Percentiles rank a stretch among this genome's conserved stretches.
phyloP scores from a whole-genome alignment of 2,113 vertebrate genomes.

The Xenopus borealis region DNA sequence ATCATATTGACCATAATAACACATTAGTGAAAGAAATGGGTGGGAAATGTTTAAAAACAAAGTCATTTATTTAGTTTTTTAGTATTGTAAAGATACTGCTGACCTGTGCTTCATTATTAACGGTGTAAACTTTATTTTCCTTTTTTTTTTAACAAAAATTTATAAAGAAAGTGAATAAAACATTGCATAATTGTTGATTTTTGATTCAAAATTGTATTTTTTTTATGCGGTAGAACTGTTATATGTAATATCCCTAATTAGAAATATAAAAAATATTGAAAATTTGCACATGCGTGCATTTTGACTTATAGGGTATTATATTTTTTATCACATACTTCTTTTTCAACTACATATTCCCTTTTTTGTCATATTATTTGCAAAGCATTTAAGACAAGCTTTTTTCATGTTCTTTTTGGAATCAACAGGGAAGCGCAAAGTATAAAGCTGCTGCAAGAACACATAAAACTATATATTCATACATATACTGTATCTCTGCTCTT shows the following conservation, averaged over 20 bases:
- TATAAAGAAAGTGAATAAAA: constrained; percentile 77
- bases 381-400: constrained; percentile 71
- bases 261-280: constrained; percentile 70
- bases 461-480: constrained; percentile 61
- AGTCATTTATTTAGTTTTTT: constrained; percentile 97
- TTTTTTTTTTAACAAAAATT: constrained; percentile 79
- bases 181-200: constrained; percentile 77
- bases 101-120: constrained; percentile 96
- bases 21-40: constrained; percentile 71
- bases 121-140: constrained; percentile 81
- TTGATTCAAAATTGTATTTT: constrained; percentile 69
- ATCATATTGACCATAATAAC: constrained; percentile 77
- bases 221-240: constrained; percentile 90
- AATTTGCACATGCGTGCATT: constrained; percentile 78
- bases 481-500: constrained; percentile 73
- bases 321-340: constrained; percentile 64
- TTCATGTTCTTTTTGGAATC: constrained; percentile 80
- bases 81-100: constrained; percentile 97
- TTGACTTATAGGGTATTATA: constrained; percentile 70
- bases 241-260: constrained; percentile 78
- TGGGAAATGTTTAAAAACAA: constrained; percentile 78
- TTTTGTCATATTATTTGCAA: constrained; percentile 65
- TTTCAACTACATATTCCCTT: constrained; percentile 55
- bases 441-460: constrained; percentile 92
- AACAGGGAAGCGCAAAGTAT: constrained; percentile 99